phyloP scores from a whole-genome alignment of 2,113 vertebrate genomes.

The Pterocles gutturalis region DNA sequence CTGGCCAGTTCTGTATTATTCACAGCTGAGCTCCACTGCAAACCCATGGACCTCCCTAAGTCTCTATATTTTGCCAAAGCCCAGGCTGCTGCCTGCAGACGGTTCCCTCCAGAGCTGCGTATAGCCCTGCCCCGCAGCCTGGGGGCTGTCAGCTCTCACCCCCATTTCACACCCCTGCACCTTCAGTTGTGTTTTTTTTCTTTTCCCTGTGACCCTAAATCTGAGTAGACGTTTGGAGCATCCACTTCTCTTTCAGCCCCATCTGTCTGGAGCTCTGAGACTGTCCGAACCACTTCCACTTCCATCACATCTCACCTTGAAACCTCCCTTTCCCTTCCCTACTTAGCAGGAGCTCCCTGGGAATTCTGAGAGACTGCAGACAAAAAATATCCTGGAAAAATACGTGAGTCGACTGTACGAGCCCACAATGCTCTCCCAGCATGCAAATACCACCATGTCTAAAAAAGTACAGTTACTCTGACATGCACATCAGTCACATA shows the following conservation, averaged over 20 bases:
- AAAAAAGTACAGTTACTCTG: neutral
- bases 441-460: neutral
- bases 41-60: neutral
- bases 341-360: neutral
- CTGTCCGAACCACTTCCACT: neutral
- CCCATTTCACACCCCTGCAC: neutral
- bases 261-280: neutral
- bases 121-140: neutral
- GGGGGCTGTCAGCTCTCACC: neutral
- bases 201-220: neutral
- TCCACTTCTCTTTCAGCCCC: neutral
- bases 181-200: neutral
- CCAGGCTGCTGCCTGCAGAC: neutral
- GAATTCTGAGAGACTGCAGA: conserved; percentile 27
- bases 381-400: neutral
- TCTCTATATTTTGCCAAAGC: neutral
- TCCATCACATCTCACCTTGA: neutral
- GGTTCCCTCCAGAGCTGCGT: neutral
- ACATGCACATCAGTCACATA: neutral
- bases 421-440: neutral
- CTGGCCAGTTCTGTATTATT: neutral
- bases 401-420: neutral
- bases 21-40: neutral
- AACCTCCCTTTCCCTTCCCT: neutral
- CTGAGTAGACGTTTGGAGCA: neutral